Base-by-base conservation (phyloP, 2,797 vertebrate species). In the Leptodactylus fallax region DNA sequence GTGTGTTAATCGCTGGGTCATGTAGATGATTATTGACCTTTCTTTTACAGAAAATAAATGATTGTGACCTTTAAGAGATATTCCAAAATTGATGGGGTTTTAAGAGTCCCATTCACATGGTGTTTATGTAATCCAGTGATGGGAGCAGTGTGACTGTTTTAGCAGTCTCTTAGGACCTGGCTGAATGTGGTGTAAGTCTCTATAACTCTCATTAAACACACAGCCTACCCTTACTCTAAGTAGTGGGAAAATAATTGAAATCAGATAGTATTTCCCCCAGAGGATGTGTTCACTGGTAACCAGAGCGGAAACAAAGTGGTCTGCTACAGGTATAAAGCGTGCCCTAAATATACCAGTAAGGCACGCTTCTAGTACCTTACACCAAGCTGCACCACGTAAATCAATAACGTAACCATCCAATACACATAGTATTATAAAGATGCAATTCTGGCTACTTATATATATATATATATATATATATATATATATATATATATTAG, bases 181-280 rank as follows among this genome's bases (percentile, higher is more conserved):
- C 1, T 78, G 86, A 58, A 67, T 23, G 72, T 36, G 58, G 17
- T 67, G 27, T 47, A 69, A 58, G 61, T 47, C 21, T 55, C 47
- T 45, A 60, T 19, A 47, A 55, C 17, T n/a, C 23, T 82, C 58
- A 74, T 76, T 87, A 82, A 61, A 58, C 79, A 63, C 79, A 76
- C 79, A 16, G 19, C 3, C 79, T 7, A 61, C n/a, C 60, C 63
- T 81, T 69, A 74, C 36, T 36, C 36, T 49, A 76, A 81, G 72
- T 76, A 63, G 79, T 71, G 51, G 19, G 56, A 49, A 55, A 87
- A 51, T 76, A 81, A 87, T 82, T 55, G 86, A 87, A 77, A 56
- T n/a, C 23, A 69, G 85, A 63, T 27, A 51, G 27, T 78, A 27
- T 83, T 51, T 71, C 80, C 60, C 45, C 9, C 47, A 67, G 80